Conservation (phyloP, 1,140 invertebrate genomes). For the Battus philenor region DNA sequence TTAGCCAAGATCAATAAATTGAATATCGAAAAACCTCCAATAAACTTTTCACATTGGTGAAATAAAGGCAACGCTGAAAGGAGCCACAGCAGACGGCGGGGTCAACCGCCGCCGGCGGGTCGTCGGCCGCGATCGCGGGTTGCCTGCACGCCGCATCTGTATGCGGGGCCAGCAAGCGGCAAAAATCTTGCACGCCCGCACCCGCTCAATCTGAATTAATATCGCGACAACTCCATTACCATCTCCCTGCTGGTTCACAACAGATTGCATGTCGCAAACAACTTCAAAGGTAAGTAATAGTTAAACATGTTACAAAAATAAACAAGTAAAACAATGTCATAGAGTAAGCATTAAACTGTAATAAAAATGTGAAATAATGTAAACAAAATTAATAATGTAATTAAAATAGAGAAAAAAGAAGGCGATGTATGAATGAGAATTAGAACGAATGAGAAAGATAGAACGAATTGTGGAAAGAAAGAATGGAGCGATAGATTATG, state of each 20-base stretch:
- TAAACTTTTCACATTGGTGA: conserved; percentile 10
- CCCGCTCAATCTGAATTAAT: conserved; percentile 32
- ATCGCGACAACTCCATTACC: conserved; percentile 34
- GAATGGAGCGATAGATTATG: too few relatives aligned
- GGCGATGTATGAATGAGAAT: too few relatives aligned
- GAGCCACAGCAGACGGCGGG: conserved; percentile 21
- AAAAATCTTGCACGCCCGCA: conserved; percentile 43
- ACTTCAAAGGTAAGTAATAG: too few relatives aligned
- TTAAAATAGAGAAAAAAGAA: too few relatives aligned
- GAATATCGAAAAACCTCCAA: conserved; percentile 4
- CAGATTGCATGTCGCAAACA: too few relatives aligned
- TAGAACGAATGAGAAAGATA: too few relatives aligned
- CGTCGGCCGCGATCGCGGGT: conserved; percentile 38
- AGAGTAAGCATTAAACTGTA: too few relatives aligned
- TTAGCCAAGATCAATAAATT: background rate
- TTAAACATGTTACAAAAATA: too few relatives aligned
- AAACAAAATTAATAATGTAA: too few relatives aligned
- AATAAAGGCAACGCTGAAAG: conserved; percentile 1
- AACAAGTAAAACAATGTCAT: too few relatives aligned
- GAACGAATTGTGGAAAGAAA: too few relatives aligned
- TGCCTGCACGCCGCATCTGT: conserved; percentile 42
- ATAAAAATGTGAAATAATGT: too few relatives aligned
- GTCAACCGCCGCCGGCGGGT: conserved; percentile 55
- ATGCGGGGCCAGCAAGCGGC: conserved; percentile 45
- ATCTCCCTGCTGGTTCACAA: background rate